phyloP scores from a whole-genome alignment of 2,888 invertebrate species.

The Amphimallon solstitiale region DNA sequence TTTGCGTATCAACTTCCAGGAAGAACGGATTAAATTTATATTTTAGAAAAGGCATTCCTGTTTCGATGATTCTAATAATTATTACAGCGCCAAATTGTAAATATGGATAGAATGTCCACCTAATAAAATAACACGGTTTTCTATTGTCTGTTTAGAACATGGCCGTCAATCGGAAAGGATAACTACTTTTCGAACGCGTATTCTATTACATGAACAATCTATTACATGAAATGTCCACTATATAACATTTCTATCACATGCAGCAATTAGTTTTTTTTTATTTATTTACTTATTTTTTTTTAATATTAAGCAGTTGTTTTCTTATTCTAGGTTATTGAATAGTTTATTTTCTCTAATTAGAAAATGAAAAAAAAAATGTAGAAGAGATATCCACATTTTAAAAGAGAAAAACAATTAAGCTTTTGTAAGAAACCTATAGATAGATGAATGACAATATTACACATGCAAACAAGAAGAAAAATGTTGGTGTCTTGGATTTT shows the following conservation, averaged over 20 bases:
- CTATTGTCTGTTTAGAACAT: not conserved
- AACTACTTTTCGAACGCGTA: conserved; percentile 10
- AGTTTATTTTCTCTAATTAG: conserved; percentile 7
- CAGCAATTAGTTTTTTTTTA: conserved; percentile 24
- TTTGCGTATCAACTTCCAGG: not conserved
- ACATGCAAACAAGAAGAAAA: no score
- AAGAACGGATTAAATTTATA: conserved; percentile 18
- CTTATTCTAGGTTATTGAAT: conserved; percentile 8
- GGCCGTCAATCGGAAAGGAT: not conserved
- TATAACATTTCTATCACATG: conserved; percentile 42
- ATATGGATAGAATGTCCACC: conserved; percentile 28
- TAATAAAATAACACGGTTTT: conserved; percentile 28
- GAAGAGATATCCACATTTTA: conserved; percentile 8
- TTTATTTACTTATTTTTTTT: conserved; percentile 19
- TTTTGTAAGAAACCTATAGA: no score
- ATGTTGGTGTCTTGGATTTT: no score
- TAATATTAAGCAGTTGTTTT: conserved; percentile 20
- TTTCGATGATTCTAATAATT: conserved; percentile 25
- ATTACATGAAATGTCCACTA: conserved; percentile 38
- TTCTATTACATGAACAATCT: conserved; percentile 36
- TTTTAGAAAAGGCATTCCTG: conserved; percentile 22
- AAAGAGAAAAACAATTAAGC: no score
- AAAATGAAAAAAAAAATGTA: not conserved
- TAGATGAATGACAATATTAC: no score
- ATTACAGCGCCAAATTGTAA: conserved; percentile 12